Evolutionary conservation across 2,888 invertebrate genomes (phyloP), one percentile per base, ranked within the genome.

Genomic region (Copidosoma aretas): DNA sequence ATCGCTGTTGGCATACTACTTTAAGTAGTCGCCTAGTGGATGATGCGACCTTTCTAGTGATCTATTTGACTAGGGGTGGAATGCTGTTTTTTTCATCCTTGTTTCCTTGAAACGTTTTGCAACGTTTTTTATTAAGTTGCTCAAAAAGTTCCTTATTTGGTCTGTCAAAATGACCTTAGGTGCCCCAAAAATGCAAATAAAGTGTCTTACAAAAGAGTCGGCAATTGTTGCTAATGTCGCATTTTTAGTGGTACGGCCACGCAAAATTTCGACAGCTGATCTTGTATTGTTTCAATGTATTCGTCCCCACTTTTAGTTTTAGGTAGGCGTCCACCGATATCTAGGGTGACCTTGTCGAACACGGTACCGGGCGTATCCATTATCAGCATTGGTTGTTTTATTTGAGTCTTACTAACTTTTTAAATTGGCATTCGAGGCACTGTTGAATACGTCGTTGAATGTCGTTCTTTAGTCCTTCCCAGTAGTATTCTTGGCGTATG

Each of bases 271-370:
- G 70, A 64, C 10, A 74, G 32, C 17, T 63, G 60, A 10, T 65
- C 70, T 61, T 71, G 72, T 14, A 73, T 71, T 12, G 72, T 68
- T 14, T 72, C 53, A 10, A 73, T 68, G 39, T 75, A 76, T 51
- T 71, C 63, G 32, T 77, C 74, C 10, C 59, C 19, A 1, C 41
- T 21, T 4, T n/a, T 46, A 10, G 73, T 73, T 51, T 17, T 24
- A 0, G 62, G 69, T 15, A 76, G 21, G 0, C 73, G 73, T 10
- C 74, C 74, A 2, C 75, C 70, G 0, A 72, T 72, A 21, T 75
- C 73, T 12, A 73, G 51, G 0, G 73, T 41, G 1, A 71, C 61
- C 57, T 73, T 67, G 1, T 71, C 70, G 22, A 72, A 73, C 1
- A 60, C 60, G 10, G 49, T 52, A 2, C 65, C 62, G 2, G 69